Conservation (phyloP, 2,113 vertebrate genomes). For the Callaeas wilsoni region DNA sequence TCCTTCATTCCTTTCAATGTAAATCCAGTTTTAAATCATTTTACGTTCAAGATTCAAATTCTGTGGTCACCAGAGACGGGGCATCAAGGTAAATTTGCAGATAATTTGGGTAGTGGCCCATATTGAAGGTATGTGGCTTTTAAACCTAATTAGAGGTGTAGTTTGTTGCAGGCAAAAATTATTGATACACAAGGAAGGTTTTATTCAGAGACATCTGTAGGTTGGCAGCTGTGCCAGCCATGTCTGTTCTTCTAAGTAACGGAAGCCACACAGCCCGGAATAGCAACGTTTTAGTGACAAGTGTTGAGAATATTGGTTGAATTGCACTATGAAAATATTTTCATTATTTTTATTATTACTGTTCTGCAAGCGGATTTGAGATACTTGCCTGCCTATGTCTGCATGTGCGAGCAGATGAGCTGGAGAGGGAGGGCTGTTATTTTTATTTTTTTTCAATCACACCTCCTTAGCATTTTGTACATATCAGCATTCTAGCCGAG, state of each 20-base stretch:
- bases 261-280: constrained; percentile 26
- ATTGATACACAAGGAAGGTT: constrained; percentile 51
- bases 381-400: not conserved
- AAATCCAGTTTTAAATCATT: not conserved
- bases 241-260: constrained; percentile 38
- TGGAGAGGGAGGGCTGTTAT: not conserved
- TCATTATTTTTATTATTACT: constrained; percentile 35
- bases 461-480: constrained; percentile 10
- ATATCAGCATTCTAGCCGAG: constrained; percentile 45
- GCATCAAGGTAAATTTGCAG: not conserved
- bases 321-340: constrained; percentile 43
- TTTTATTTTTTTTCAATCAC: not conserved
- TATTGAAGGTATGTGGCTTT: not conserved
- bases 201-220: constrained; percentile 65
- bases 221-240: constrained; percentile 63
- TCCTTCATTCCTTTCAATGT: not conserved
- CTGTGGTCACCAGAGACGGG: not conserved
- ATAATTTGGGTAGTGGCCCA: not conserved
- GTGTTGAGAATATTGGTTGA: constrained; percentile 43
- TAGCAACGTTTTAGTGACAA: constrained; percentile 28
- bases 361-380: not conserved
- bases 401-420: not conserved
- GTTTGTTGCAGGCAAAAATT: constrained; percentile 21
- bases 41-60: not conserved
- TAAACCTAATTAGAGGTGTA: constrained; percentile 22